Evolutionary conservation across 1,140 invertebrate genomes (phyloP).

Genomic region (Stegodyphus dumicola): DNA sequence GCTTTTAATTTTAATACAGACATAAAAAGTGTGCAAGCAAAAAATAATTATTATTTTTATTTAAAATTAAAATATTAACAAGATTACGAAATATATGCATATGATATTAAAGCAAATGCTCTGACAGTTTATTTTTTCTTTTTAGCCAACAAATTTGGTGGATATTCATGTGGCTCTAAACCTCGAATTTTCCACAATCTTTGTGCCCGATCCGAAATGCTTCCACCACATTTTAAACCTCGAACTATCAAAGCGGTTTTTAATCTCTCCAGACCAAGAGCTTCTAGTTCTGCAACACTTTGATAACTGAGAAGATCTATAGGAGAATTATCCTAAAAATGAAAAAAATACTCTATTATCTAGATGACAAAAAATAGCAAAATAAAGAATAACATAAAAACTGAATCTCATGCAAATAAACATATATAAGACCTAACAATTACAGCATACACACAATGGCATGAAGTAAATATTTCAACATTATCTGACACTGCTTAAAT

Average conservation of each 20-base stretch:
- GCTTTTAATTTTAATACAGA: too few species aligned
- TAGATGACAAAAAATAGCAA: too few species aligned
- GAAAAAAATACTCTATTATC: not conserved
- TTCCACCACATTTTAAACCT: slow-evolving; percentile 91
- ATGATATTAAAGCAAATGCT: not conserved
- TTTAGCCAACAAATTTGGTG: slow-evolving; percentile 67
- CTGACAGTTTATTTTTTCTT: slow-evolving; percentile 12
- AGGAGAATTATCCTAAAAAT: not conserved
- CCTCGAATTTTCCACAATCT: slow-evolving; percentile 69
- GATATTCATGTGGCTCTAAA: slow-evolving; percentile 66
- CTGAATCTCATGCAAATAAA: too few species aligned
- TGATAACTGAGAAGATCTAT: slow-evolving; percentile 65
- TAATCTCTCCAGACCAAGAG: slow-evolving; percentile 89
- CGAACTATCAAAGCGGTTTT: slow-evolving; percentile 96
- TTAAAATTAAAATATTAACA: too few species aligned
- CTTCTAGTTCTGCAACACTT: slow-evolving; percentile 65
- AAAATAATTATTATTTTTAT: too few species aligned
- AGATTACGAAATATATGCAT: too few species aligned
- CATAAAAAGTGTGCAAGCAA: too few species aligned
- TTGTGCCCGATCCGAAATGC: slow-evolving; percentile 67
- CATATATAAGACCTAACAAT: too few species aligned
- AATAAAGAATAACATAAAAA: too few species aligned
- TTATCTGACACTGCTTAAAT: too few species aligned
- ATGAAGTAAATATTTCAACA: too few species aligned
- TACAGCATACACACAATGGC: too few species aligned